Base-by-base conservation (phyloP, 2,797 vertebrate genomes). In the Sebastes kiyomatsui region DNA sequence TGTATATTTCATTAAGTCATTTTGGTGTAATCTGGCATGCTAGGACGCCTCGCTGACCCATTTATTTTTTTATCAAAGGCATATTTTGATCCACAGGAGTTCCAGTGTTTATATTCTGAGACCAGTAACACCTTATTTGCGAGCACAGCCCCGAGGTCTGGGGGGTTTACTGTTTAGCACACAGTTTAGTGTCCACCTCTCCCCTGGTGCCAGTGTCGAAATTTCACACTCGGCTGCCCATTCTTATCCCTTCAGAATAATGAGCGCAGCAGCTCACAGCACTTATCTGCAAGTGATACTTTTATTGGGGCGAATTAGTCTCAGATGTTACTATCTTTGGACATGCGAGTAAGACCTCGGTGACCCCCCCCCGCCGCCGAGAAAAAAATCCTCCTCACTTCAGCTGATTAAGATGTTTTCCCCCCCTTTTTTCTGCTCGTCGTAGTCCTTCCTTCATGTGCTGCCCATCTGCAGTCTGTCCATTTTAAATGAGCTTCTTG, bases 201-300 rank as follows among this genome's bases (percentile, higher is more conserved):
- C 67, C 69, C 67, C 75, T 83, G 66, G 69, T 79, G 74, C 76
- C 74, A 35, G 14, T 66, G 76, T 76, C 76, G 74, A 86, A 83
- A 88, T 87, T 81, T 90, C 85, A 90, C 87, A 77, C 90, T 86
- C 2, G 32, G 46, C 73, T 77, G 82, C 77, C 55, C 56, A 3
- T 80, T 82, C 77, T 69, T 83, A 81, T 78, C 79, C 79, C 65
- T 69, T 70, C 74, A 32, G 77, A 82, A 75, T 92, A 93, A 91
- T 80, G 89, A 92, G 88, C 73, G 7, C 30, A 28, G 67, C 74
- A 6, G 60, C 79, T 88, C 84, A 54, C 75, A 12, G 60, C 61
- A 79, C 89, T 88, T 88, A 88, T 84, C 88, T 83, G 54, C 70
- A 86, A 86, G 80, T 89, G 83, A 87, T 87, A 85, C 83, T 90